Base-by-base conservation (phyloP, 2,888 invertebrate genomes). In the Metellina segmentata region DNA sequence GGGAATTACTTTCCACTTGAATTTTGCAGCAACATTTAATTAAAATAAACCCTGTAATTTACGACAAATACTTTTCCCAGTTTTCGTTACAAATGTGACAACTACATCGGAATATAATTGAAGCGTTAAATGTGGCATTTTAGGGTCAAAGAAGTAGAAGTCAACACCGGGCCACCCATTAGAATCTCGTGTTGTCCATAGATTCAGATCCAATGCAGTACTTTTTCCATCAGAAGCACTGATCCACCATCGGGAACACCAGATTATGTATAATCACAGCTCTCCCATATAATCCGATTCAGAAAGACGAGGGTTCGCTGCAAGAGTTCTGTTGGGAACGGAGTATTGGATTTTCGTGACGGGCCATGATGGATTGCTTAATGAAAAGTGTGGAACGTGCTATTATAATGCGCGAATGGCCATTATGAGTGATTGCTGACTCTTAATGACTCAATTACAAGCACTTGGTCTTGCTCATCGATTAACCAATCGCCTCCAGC, bases 351-450 rank as follows among this genome's bases (percentile, higher is more conserved):
- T 16, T 11, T 61, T 34, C 61, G 48, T 61, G 61, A 61, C 79
- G n/a, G 16, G 13, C n/a, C 6, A n/a, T 79, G 79, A 79, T 79
- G 79, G 34, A 79, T 61, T 19, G 53, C 79, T 79, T 79, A 79
- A 79, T 79, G 79, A 79, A 77, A 61, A 61, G 61, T 61, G 13
- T 20, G 79, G 6, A 19, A 16, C 34, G 13, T 16, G 6, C 61
- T 20, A 79, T 49, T 79, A 34, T 51, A 0, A 51, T 51, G 51
- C 52, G 49, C 52, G 52, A 77, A 77, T 51, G 77, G 77, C 49
- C 19, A 51, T 19, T 51, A 77, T 51, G 77, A 77, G n/a, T 77
- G 52, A 77, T 77, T 51, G 52, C 48, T 6, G 20, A 34, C 61
- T 61, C 61, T 61, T 79, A 79, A 79, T 34, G 61, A 69, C 48